Evolutionary conservation across 92 coral and sea anemone species (phyloP), one percentile per base, ranked within the genome.

Genomic region (Paramuricea clavata): DNA sequence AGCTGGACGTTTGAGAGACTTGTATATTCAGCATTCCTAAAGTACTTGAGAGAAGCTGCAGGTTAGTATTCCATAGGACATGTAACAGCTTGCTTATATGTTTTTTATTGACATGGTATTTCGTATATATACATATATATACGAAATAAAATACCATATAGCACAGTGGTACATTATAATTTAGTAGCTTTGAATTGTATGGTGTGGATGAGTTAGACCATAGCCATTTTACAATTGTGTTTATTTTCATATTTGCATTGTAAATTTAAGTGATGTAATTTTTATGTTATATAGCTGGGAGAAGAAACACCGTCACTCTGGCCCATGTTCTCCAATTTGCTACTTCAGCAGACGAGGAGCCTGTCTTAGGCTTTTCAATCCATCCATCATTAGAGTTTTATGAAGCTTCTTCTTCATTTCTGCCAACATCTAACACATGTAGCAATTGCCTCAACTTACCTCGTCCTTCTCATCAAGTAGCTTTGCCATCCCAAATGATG

Each of bases 301-400:
- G 93, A 69, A 89, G 95, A 74, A 78, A 54, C 42, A 86, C 9
- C 10, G 87, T 92, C 25, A 70, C 74, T 13, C 78, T 92, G 83
- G 56, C 85, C 16, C 91, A 87, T 49, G 71, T 92, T 86, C 85
- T 92, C 36, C 73, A 76, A 73, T 92, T 92, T 47, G 83, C 74
- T 17, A 90, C 93, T 34, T 90, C 90, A 27, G 86, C 95, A 13
- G 95, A 92, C 33, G 90, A 87, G 81, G 93, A 92, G 68, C 95
- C 95, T 32, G 76, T 92, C 17, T 69, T 92, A 44, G 91, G 95
- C 33, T 92, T 92, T 89, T 41, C 76, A 60, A 56, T 92, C 35
- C 88, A 74, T 83, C 92, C 90, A 35, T 76, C 86, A 26, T 64
- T 86, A 69, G 67, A 49, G 64, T 89, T 89, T 78, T 32, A 49